Conservation (phyloP, 2,797 vertebrate genomes). For the Naso thynnoides region DNA sequence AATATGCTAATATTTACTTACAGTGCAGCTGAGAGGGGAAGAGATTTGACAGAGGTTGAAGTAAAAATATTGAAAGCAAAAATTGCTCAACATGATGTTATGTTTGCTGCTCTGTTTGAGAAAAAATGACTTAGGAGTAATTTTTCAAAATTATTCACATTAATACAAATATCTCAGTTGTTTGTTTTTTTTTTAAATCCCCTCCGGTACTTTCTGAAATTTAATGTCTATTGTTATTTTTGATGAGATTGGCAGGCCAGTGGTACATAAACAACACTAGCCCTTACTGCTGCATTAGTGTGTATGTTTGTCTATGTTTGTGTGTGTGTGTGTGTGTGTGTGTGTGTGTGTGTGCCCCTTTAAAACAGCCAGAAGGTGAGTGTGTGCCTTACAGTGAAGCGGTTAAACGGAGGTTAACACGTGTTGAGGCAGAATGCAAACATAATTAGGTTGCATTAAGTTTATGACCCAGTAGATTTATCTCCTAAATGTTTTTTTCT, state of each 20-base stretch:
- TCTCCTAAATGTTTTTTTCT: slow-evolving; percentile 10
- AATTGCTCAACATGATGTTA: slow-evolving; percentile 1
- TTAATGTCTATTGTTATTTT: slow-evolving; percentile 25
- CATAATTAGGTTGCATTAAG: slow-evolving; percentile 66
- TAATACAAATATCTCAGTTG: too few relatives aligned
- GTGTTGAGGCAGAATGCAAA: slow-evolving; percentile 51
- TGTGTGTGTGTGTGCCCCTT: slow-evolving; percentile 19
- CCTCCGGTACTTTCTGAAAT: neutral
- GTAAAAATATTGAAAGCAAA: slow-evolving; percentile 26
- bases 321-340: neutral
- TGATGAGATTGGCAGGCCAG: slow-evolving; percentile 3
- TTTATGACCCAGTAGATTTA: slow-evolving; percentile 48
- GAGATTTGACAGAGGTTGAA: slow-evolving; percentile 12
- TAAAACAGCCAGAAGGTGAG: slow-evolving; percentile 51
- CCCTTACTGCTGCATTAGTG: slow-evolving; percentile 1
- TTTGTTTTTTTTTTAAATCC: neutral
- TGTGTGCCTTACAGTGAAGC: slow-evolving; percentile 41
- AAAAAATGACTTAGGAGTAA: neutral
- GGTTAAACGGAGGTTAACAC: slow-evolving; percentile 66
- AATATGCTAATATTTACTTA: slow-evolving; percentile 48
- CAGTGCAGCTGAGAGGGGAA: slow-evolving; percentile 7
- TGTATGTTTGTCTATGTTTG: slow-evolving; percentile 3
- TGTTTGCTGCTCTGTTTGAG: neutral
- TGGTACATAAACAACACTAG: slow-evolving; percentile 7
- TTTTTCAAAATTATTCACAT: slow-evolving; percentile 18